These are phyloP conservation scores for Pantherophis guttatus DNA, from an alignment of 2,113 vertebrate genomes.

Conservation along the genomic window DNA sequence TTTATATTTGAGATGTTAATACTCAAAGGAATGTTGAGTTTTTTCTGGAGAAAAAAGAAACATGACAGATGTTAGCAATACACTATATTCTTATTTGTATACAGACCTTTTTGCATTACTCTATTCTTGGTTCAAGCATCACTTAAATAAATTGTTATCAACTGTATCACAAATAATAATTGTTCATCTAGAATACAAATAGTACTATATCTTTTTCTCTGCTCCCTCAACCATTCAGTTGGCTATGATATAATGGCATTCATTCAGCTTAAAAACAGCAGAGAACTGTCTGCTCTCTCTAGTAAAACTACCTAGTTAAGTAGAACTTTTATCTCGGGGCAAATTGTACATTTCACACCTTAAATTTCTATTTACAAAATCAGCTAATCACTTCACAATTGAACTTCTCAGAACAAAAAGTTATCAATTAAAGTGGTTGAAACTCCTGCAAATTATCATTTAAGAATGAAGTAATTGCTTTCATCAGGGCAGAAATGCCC, in stretches of 20 bases:
- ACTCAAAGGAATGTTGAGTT: background rate
- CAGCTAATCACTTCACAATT: conserved; percentile 83
- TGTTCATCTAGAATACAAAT: conserved; percentile 50
- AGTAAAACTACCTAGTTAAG: conserved; percentile 46
- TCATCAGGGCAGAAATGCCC: conserved; percentile 92
- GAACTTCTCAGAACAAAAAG: conserved; percentile 82
- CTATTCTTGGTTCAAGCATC: conserved; percentile 46
- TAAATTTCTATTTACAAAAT: conserved; percentile 83
- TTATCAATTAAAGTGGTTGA: conserved; percentile 86
- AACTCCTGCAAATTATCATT: conserved; percentile 90
- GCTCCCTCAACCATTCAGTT: conserved; percentile 56
- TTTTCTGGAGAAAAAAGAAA: conserved; percentile 40
- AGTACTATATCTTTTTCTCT: conserved; percentile 29
- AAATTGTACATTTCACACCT: conserved; percentile 78
- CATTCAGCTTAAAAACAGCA: conserved; percentile 51
- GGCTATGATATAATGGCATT: too few relatives aligned
- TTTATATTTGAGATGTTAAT: background rate
- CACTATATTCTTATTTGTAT: background rate
- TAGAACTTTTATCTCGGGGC: conserved; percentile 68
- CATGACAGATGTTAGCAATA: conserved; percentile 44
- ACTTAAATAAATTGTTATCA: conserved; percentile 49
- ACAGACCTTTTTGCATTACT: conserved; percentile 43
- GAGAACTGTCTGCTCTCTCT: conserved; percentile 53
- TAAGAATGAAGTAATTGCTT: conserved; percentile 93
- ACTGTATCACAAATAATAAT: conserved; percentile 32